Conservation (phyloP, 1,140 invertebrate species). For the Amphibalanus amphitrite region DNA sequence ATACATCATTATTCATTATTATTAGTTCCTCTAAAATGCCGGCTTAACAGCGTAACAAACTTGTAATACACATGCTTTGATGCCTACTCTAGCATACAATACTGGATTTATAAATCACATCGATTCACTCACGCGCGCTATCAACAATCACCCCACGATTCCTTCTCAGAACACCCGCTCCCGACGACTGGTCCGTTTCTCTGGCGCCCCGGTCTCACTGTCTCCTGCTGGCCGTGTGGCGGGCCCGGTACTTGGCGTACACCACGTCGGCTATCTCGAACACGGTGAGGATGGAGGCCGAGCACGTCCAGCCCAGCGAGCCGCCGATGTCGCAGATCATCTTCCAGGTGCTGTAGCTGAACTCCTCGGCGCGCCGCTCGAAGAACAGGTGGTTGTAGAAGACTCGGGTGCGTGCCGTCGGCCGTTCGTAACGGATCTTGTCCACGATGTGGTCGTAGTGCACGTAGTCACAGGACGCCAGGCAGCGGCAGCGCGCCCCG, state of each 20-base stretch:
- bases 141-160: no score
- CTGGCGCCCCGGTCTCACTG: no score
- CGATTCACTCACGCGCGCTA: no score
- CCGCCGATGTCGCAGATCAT: not conserved
- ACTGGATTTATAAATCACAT: no score
- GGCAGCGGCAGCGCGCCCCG: not conserved
- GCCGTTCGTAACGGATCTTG: not conserved
- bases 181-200: no score
- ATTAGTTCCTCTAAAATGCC: no score
- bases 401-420: not conserved
- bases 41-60: no score
- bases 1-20: no score
- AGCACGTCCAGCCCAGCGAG: not conserved
- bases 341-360: not conserved
- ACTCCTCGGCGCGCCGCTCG: not conserved
- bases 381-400: not conserved
- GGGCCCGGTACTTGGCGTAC: not conserved
- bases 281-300: not conserved
- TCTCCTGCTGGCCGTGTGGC: no score
- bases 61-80: no score
- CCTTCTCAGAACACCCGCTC: no score
- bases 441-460: not conserved
- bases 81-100: no score
- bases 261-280: not conserved
- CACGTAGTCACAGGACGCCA: not conserved